Conservation (phyloP, 2,888 invertebrate genomes). For the Gryllus longicercus region DNA sequence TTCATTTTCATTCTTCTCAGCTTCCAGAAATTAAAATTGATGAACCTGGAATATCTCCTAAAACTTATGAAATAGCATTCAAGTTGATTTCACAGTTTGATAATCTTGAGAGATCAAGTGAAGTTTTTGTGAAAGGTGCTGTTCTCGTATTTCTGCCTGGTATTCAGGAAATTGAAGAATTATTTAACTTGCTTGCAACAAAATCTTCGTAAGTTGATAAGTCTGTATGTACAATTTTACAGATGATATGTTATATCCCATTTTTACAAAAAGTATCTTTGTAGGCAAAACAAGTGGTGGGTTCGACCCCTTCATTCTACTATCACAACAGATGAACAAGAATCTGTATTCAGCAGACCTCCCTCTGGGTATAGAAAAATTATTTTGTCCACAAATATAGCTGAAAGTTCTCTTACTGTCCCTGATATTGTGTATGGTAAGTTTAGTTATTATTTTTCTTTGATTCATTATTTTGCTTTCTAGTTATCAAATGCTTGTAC, state of each 20-base stretch:
- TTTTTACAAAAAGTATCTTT: constrained; percentile 20
- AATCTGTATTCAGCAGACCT: constrained; percentile 58
- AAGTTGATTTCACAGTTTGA: constrained; percentile 66
- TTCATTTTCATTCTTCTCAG: constrained; percentile 42
- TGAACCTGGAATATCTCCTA: constrained; percentile 57
- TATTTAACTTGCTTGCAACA: constrained; percentile 50
- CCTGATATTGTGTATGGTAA: constrained; percentile 79
- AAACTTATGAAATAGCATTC: constrained; percentile 60
- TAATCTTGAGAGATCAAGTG: constrained; percentile 51
- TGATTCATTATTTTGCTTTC: too few relatives aligned
- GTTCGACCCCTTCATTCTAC: constrained; percentile 63
- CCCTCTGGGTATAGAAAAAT: constrained; percentile 70
- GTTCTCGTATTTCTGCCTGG: constrained; percentile 90
- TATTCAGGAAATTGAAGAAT: constrained; percentile 75
- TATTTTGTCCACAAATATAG: constrained; percentile 86
- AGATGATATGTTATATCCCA: neutral
- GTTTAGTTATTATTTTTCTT: constrained; percentile 19
- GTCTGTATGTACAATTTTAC: neutral
- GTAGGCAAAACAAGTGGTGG: constrained; percentile 39
- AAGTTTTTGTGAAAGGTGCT: constrained; percentile 51
- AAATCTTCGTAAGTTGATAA: constrained; percentile 25
- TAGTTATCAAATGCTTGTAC: too few relatives aligned
- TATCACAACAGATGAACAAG: constrained; percentile 74
- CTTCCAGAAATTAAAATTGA: constrained; percentile 50
- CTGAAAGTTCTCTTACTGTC: constrained; percentile 89